These are phyloP conservation scores for Haplochromis burtoni DNA, from an alignment of 2,113 vertebrate species.

Conservation along the genomic window DNA sequence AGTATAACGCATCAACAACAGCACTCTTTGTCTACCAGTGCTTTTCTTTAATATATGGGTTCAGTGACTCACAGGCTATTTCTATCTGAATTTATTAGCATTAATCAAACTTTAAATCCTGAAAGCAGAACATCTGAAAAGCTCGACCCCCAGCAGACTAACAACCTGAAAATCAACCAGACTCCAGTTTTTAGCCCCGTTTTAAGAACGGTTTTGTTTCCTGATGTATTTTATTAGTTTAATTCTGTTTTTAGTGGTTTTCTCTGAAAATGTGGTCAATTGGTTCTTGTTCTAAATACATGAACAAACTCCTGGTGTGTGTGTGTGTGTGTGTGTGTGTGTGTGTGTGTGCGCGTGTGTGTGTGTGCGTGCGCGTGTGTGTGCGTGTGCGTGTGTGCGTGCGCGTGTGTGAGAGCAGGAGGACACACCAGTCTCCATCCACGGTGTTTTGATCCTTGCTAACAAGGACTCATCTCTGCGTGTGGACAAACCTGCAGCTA, in stretches of 20 bases:
- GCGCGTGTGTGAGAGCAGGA: constrained; percentile 15
- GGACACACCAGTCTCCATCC: constrained; percentile 70
- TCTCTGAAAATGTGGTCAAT: neutral
- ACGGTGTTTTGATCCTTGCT: constrained; percentile 75
- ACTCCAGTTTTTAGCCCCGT: neutral
- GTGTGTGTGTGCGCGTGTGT: neutral
- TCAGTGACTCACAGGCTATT: neutral
- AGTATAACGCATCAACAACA: neutral
- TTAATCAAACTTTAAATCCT: neutral
- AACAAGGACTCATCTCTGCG: constrained; percentile 70
- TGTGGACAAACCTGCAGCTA: constrained; percentile 65
- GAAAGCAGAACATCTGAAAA: neutral
- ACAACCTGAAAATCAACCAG: neutral
- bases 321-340: neutral
- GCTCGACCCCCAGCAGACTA: neutral
- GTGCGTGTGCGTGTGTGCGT: neutral
- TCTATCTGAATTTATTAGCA: neutral
- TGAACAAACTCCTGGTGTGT: neutral
- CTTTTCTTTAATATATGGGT: rapidly evolving
- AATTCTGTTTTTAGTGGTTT: neutral
- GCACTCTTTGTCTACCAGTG: neutral
- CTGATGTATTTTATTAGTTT: neutral
- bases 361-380: neutral
- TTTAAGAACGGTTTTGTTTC: neutral
- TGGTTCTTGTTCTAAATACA: neutral